Percentiles rank a stretch among this genome's conserved stretches.
Conservation (phyloP, 2,797 vertebrate genomes). For the Hemibagrus guttatus region DNA sequence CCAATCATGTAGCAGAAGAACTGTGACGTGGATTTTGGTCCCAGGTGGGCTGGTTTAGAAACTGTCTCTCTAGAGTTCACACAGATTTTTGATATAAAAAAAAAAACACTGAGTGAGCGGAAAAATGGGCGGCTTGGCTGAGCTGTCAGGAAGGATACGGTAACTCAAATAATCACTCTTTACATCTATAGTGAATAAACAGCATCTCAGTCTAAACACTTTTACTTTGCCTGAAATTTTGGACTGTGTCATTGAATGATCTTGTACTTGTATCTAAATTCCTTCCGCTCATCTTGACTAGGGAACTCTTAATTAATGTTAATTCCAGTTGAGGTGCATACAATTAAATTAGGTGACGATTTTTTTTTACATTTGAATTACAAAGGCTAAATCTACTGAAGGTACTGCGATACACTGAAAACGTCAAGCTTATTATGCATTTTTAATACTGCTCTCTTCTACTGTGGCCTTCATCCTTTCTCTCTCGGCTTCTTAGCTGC, state of each 20-base stretch:
- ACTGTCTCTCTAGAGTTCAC: no score
- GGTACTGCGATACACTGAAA: neutral
- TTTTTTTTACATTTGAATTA: neutral
- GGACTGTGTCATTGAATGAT: neutral
- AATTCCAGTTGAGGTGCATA: neutral
- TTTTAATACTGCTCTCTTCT: neutral
- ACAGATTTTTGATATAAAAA: no score
- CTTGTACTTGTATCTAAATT: neutral
- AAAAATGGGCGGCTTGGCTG: neutral
- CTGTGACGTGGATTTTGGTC: no score
- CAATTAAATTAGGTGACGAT: neutral
- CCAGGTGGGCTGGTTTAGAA: no score
- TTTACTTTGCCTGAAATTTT: neutral
- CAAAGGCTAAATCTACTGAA: neutral
- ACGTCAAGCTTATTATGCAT: neutral
- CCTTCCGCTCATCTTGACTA: neutral
- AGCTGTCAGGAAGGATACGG: neutral
- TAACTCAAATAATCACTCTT: neutral
- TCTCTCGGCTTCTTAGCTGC: constrained; percentile 67
- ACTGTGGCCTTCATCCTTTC: no score
- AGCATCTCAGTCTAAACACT: neutral
- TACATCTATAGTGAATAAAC: neutral
- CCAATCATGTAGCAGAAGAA: no score
- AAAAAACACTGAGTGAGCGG: no score
- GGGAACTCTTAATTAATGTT: neutral